Evolutionary conservation across 2,797 vertebrate genomes (phyloP).

Genomic region (Nannoperca australis): DNA sequence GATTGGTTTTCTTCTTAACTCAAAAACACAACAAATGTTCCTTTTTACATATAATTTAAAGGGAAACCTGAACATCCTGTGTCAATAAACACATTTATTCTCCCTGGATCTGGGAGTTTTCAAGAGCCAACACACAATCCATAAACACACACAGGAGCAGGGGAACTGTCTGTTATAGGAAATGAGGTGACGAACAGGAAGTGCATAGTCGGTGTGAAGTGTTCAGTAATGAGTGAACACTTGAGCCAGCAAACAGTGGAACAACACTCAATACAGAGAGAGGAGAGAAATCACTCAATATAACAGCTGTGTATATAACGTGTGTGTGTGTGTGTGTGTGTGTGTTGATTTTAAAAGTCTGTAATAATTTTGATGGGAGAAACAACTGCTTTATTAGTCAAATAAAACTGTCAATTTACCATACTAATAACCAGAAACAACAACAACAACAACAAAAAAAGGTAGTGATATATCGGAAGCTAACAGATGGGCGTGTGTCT

Average conservation of each 20-base stretch:
- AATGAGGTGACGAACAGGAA: conserved; percentile 28
- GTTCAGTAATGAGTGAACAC: conserved; percentile 41
- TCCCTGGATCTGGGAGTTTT: not conserved
- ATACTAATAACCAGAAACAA: not conserved
- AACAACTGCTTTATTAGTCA: conserved; percentile 3
- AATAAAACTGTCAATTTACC: not conserved
- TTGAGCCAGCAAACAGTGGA: conserved; percentile 52
- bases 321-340: too few species aligned
- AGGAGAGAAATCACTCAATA: conserved; percentile 11
- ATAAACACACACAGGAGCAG: conserved; percentile 10
- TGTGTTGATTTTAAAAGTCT: not conserved
- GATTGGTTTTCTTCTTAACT: not conserved
- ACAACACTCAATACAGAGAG: conserved; percentile 19
- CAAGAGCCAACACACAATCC: conserved; percentile 12
- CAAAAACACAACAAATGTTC: conserved; percentile 1
- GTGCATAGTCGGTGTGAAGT: conserved; percentile 25
- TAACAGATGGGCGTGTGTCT: conserved; percentile 20
- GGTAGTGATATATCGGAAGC: not conserved
- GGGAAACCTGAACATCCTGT: not conserved
- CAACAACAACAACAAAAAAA: not conserved
- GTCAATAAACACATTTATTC: not conserved
- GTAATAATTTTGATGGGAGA: not conserved
- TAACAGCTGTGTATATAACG: not conserved
- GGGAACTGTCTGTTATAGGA: not conserved
- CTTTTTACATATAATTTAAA: not conserved